These are phyloP conservation scores for Catagonus wagneri DNA, from an alignment of 2,113 vertebrate genomes.

Conservation along the genomic window DNA sequence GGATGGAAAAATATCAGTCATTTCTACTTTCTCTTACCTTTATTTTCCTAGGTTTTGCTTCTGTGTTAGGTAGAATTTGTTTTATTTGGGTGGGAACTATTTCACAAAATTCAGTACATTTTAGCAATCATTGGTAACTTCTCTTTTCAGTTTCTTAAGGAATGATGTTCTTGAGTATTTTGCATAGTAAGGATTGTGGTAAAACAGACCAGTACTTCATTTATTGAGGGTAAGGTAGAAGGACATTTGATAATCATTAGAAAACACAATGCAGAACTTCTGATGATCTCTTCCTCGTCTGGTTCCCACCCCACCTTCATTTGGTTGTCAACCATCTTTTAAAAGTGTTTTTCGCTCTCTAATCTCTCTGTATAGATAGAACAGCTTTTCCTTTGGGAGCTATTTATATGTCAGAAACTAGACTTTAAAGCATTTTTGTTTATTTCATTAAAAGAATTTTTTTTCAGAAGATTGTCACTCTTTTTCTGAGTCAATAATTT, in stretches of 20 bases:
- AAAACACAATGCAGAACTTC: constrained; percentile 37
- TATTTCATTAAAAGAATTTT: constrained; percentile 3
- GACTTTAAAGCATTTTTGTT: constrained; percentile 50
- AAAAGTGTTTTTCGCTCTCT: constrained; percentile 25
- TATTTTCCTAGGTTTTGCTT: constrained; percentile 35
- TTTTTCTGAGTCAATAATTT: constrained; percentile 17
- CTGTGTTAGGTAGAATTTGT: constrained; percentile 14
- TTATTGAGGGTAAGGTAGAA: background rate
- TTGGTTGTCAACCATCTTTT: constrained; percentile 62
- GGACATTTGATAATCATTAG: constrained; percentile 38
- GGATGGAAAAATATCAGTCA: background rate
- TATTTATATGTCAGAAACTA: constrained; percentile 56
- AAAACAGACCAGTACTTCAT: background rate
- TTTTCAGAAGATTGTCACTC: constrained; percentile 47
- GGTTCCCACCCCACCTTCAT: background rate
- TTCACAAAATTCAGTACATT: constrained; percentile 60
- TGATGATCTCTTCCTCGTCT: background rate
- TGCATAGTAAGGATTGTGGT: background rate
- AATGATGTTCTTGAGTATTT: constrained; percentile 29
- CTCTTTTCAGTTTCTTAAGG: constrained; percentile 58
- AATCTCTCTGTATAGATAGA: background rate
- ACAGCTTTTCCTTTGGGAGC: constrained; percentile 34
- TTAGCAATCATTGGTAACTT: constrained; percentile 35
- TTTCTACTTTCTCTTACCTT: background rate
- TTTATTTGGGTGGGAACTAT: constrained; percentile 14